phyloP scores from a whole-genome alignment of 2,888 invertebrate species.

The Drosophila greeni region DNA sequence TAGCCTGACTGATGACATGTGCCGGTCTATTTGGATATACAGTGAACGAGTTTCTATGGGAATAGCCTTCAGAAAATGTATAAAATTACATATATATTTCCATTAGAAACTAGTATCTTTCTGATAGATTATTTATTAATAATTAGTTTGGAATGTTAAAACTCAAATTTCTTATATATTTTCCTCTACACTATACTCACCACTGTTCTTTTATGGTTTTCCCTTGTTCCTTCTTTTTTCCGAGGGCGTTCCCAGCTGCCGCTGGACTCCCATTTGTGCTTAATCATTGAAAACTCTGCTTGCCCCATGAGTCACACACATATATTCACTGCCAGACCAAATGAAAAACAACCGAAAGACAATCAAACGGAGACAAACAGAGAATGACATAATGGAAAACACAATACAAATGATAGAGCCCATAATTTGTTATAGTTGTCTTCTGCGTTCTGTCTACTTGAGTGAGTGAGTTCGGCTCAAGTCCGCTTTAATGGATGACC shows the following conservation, averaged over 20 bases:
- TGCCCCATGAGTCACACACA: slow-evolving; percentile 57
- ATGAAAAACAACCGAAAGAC: slow-evolving; percentile 26
- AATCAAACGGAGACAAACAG: slow-evolving; percentile 20
- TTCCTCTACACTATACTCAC: no score
- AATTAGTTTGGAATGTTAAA: not conserved
- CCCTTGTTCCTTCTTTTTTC: slow-evolving; percentile 2
- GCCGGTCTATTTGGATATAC: slow-evolving; percentile 22
- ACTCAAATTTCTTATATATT: not conserved
- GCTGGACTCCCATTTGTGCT: slow-evolving; percentile 30
- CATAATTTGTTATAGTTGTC: slow-evolving; percentile 36
- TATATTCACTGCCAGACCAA: slow-evolving; percentile 24
- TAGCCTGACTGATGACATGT: slow-evolving; percentile 57
- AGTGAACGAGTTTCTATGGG: not conserved
- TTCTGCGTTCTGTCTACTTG: slow-evolving; percentile 1
- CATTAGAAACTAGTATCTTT: not conserved
- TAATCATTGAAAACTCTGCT: slow-evolving; percentile 56
- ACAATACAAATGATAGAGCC: slow-evolving; percentile 5
- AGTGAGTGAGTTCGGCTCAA: slow-evolving; percentile 13
- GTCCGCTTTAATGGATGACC: slow-evolving; percentile 58
- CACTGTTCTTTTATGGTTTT: slow-evolving; percentile 8
- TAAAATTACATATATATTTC: not conserved
- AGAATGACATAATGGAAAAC: slow-evolving; percentile 24
- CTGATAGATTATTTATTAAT: no score
- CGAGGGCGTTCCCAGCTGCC: slow-evolving; percentile 41
- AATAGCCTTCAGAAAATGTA: not conserved